phyloP scores from a whole-genome alignment of 1,140 invertebrate genomes.

The Magallana ariakensis region DNA sequence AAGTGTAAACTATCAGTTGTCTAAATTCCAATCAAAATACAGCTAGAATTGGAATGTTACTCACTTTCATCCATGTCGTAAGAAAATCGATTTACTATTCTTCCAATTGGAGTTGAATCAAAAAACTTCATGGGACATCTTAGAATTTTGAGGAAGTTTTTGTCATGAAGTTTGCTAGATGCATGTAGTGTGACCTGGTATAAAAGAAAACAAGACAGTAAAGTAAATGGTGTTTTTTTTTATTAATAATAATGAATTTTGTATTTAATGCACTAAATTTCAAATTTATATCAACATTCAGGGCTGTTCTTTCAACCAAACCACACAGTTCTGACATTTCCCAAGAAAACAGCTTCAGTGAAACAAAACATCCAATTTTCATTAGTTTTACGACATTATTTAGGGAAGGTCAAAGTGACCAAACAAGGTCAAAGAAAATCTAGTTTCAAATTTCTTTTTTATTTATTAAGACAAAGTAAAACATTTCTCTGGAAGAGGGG shows the following conservation, averaged over 20 bases:
- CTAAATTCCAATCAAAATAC: no score
- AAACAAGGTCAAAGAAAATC: no score
- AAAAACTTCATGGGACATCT: constrained; percentile 83
- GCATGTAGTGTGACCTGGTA: constrained; percentile 83
- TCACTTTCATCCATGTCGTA: constrained; percentile 82
- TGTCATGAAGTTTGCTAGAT: constrained; percentile 84
- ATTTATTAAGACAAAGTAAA: no score
- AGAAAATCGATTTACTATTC: constrained; percentile 84
- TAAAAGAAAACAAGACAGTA: constrained; percentile 29
- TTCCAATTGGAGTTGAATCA: constrained; percentile 84
- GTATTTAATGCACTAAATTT: neutral
- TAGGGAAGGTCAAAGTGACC: no score
- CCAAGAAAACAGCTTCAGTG: no score
- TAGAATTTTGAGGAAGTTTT: constrained; percentile 80
- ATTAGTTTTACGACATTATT: no score
- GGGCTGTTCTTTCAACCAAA: neutral
- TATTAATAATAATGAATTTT: neutral
- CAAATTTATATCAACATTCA: neutral
- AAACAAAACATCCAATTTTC: no score
- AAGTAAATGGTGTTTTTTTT: neutral
- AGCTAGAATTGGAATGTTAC: neutral
- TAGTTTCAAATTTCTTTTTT: no score
- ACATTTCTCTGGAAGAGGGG: no score
- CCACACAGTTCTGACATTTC: no score
- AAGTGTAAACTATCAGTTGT: no score